Conservation (phyloP, 1,140 invertebrate genomes). For the Apis florea region DNA sequence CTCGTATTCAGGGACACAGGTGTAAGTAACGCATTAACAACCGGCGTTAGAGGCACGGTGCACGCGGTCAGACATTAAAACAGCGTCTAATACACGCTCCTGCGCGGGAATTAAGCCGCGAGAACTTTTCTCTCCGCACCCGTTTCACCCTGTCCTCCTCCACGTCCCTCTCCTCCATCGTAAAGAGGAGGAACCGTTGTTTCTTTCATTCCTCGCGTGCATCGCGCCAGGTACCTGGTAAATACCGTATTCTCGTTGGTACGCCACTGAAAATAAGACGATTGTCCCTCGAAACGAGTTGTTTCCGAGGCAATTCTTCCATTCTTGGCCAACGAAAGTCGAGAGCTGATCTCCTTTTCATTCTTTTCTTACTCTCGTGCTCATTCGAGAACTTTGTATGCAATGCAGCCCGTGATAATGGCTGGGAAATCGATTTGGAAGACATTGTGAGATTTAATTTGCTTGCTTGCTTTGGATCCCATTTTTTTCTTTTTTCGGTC, state of each 20-base stretch:
- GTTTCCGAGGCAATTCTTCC: neutral
- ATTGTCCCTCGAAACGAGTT: neutral
- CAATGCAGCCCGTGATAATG: no score
- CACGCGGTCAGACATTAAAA: conserved; percentile 32
- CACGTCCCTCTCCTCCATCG: neutral
- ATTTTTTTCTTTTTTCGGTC: no score
- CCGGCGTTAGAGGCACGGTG: conserved; percentile 17
- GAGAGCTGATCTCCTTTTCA: no score
- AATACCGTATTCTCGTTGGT: conserved; percentile 9
- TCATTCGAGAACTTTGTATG: no score
- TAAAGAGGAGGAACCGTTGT: neutral
- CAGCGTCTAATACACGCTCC: neutral
- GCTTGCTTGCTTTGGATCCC: no score
- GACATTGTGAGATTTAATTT: no score
- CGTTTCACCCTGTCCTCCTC: no score
- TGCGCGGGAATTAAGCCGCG: conserved; percentile 1
- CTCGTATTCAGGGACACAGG: conserved; percentile 23
- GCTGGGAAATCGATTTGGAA: no score
- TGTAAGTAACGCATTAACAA: conserved; percentile 44
- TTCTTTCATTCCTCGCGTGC: neutral
- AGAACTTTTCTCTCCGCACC: neutral
- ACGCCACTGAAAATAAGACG: conserved; percentile 12
- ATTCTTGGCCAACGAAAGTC: no score
- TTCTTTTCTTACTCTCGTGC: no score
- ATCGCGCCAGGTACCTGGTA: neutral